phyloP scores from a whole-genome alignment of 2,113 vertebrate genomes.

The Sterrhoptilus dennistouni region DNA sequence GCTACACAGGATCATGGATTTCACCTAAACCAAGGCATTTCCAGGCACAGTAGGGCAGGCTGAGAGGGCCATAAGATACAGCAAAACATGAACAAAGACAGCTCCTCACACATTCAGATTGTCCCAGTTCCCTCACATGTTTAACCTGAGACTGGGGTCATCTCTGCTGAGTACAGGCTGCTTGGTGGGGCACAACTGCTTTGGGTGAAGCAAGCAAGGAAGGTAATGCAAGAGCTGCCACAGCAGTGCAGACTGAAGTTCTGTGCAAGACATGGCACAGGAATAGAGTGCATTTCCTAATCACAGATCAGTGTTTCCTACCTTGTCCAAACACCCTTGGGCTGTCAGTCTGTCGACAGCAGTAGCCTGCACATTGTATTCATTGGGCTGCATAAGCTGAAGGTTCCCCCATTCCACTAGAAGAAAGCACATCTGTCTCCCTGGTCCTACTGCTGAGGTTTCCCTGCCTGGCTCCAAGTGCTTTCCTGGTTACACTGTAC shows the following conservation, averaged over 20 bases:
- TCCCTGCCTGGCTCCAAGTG: not conserved
- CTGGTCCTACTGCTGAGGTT: not conserved
- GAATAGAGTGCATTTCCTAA: not conserved
- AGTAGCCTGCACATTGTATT: not conserved
- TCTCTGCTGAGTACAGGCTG: not conserved
- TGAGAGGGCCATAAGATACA: not conserved
- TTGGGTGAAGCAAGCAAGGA: not conserved
- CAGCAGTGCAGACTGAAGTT: not conserved
- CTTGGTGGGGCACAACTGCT: not conserved
- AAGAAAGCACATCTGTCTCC: not conserved
- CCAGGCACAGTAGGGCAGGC: not conserved
- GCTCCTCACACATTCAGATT: not conserved
- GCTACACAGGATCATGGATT: not conserved
- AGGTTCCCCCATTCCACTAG: not conserved
- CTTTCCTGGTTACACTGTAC: not conserved
- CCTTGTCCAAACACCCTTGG: not conserved
- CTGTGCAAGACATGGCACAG: accelerated
- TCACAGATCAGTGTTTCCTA: not conserved
- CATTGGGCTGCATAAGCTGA: not conserved
- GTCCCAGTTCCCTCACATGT: not conserved
- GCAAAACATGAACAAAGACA: not conserved
- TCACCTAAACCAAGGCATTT: not conserved
- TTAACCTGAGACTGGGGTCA: not conserved
- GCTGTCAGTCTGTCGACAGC: not conserved
- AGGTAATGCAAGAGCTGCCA: not conserved